Conservation (phyloP, 2,888 invertebrate species). For the Cynaeus angustus region DNA sequence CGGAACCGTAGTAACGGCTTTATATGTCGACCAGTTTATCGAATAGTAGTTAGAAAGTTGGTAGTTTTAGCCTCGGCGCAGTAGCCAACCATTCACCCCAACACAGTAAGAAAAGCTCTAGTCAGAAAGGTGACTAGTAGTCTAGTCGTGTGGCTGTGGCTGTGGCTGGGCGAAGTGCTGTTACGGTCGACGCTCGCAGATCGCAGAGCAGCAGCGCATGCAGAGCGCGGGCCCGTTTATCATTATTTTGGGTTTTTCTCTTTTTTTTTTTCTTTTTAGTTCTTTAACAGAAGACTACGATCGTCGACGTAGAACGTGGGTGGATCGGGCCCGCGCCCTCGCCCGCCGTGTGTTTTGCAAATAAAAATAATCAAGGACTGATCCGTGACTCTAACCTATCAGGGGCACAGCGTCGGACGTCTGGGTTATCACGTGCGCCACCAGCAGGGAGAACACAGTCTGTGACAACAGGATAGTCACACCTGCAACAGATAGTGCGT, state of each 20-base stretch:
- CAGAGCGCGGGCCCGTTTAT: slow-evolving; percentile 64
- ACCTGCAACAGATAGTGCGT: slow-evolving; percentile 88
- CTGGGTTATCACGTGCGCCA: slow-evolving; percentile 99
- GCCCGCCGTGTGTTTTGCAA: slow-evolving; percentile 62
- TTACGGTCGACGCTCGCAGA: slow-evolving; percentile 63
- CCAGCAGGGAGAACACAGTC: slow-evolving; percentile 99
- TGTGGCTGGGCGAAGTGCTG: slow-evolving; percentile 71
- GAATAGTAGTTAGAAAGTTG: slow-evolving; percentile 49
- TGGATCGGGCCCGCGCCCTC: slow-evolving; percentile 58
- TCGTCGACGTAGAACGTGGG: background rate
- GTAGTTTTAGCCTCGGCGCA: slow-evolving; percentile 68
- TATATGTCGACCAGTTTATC: slow-evolving; percentile 50
- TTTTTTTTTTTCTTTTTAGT: no score
- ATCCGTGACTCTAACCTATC: slow-evolving; percentile 84
- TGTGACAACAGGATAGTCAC: slow-evolving; percentile 99
- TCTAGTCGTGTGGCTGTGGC: slow-evolving; percentile 66
- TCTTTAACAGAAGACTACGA: background rate
- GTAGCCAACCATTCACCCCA: slow-evolving; percentile 66
- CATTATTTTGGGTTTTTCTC: no score
- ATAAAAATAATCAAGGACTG: slow-evolving; percentile 61
- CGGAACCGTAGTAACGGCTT: slow-evolving; percentile 43
- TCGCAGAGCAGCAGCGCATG: slow-evolving; percentile 62
- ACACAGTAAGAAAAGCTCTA: slow-evolving; percentile 64
- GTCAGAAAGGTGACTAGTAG: slow-evolving; percentile 56
- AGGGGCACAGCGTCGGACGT: slow-evolving; percentile 99